These are phyloP conservation scores for Acleris literana DNA, from an alignment of 2,888 invertebrate genomes.

Conservation along the genomic window DNA sequence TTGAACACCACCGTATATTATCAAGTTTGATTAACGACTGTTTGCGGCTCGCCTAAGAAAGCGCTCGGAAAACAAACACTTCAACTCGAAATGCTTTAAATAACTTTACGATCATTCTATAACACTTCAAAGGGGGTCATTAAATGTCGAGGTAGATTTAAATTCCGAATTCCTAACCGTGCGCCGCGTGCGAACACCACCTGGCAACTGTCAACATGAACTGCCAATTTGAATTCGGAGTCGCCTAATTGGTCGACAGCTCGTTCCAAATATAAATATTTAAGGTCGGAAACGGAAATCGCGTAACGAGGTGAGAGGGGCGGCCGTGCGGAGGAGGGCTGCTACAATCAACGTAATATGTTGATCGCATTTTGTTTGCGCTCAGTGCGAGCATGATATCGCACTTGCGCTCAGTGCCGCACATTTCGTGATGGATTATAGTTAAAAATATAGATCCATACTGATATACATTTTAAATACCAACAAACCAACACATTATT, in stretches of 20 bases:
- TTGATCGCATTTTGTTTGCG: slow-evolving; percentile 35
- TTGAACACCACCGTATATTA: neutral
- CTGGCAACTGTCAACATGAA: slow-evolving; percentile 73
- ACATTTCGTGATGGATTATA: slow-evolving; percentile 13
- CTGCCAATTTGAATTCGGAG: slow-evolving; percentile 71
- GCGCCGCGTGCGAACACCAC: slow-evolving; percentile 57
- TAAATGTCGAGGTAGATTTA: slow-evolving; percentile 67
- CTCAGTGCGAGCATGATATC: slow-evolving; percentile 32
- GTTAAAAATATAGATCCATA: neutral
- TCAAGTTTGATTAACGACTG: slow-evolving; percentile 47
- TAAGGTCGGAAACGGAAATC: slow-evolving; percentile 56
- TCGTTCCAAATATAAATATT: slow-evolving; percentile 69
- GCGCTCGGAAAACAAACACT: slow-evolving; percentile 52
- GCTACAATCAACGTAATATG: slow-evolving; percentile 37
- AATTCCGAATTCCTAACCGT: slow-evolving; percentile 60
- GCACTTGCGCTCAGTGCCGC: slow-evolving; percentile 23
- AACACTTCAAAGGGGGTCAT: slow-evolving; percentile 76
- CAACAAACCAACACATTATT: too few species aligned
- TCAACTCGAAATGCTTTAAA: slow-evolving; percentile 49
- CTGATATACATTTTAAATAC: too few species aligned
- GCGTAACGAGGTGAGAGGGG: slow-evolving; percentile 50
- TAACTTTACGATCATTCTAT: slow-evolving; percentile 72
- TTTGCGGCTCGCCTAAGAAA: slow-evolving; percentile 64
- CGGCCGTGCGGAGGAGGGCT: slow-evolving; percentile 16
- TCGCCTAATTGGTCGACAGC: slow-evolving; percentile 70